phyloP scores from a whole-genome alignment of 2,888 invertebrate genomes.

The Macaria liturata region DNA sequence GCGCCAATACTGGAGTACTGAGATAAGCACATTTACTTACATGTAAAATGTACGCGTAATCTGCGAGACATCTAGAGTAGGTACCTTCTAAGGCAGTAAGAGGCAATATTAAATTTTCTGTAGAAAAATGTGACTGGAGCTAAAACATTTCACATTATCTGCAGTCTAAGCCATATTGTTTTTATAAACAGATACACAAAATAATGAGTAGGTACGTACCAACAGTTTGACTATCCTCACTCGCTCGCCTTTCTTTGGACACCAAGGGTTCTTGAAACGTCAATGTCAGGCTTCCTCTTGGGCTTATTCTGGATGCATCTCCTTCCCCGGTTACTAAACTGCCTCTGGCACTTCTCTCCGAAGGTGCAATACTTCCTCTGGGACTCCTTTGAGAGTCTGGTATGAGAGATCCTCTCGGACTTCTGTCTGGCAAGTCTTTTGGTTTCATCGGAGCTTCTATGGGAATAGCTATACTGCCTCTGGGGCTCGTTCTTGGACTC shows the following conservation, averaged over 20 bases:
- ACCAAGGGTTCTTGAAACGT: conserved; percentile 85
- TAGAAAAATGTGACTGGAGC: neutral
- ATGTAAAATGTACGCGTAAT: conserved; percentile 12
- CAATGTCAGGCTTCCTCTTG: conserved; percentile 83
- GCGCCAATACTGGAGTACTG: neutral
- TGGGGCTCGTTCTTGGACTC: conserved; percentile 81
- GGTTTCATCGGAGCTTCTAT: conserved; percentile 69
- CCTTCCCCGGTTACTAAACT: conserved; percentile 66
- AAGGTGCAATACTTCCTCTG: conserved; percentile 84
- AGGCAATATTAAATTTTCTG: neutral
- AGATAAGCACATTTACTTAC: conserved; percentile 10
- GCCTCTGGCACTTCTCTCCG: conserved; percentile 73
- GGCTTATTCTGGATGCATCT: conserved; percentile 73
- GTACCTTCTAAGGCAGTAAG: neutral
- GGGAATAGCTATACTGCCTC: conserved; percentile 76
- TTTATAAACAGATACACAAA: no score
- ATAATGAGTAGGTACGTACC: conserved; percentile 53
- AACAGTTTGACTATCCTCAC: conserved; percentile 82
- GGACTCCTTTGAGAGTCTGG: conserved; percentile 84
- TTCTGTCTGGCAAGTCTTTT: conserved; percentile 69
- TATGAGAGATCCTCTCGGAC: conserved; percentile 84
- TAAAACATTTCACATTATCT: no score
- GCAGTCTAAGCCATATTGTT: no score
- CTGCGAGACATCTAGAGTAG: neutral
- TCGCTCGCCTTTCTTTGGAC: conserved; percentile 80